A percentile compares a stretch with the other conserved stretches of the same genome.
These are phyloP conservation scores for Molorchus minor DNA, from an alignment of 2,888 invertebrate genomes.

Conservation along the genomic window DNA sequence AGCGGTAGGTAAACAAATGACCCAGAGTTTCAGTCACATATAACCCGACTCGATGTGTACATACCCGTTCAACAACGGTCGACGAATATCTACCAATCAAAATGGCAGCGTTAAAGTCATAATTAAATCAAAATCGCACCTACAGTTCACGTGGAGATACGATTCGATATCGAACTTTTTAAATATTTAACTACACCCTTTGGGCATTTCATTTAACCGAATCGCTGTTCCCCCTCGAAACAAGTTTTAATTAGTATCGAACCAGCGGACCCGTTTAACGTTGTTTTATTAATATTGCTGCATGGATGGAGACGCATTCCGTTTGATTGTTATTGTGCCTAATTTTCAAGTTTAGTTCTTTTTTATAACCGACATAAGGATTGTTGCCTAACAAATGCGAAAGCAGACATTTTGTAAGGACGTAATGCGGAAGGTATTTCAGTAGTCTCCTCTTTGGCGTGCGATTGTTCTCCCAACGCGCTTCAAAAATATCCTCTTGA, in stretches of 20 bases:
- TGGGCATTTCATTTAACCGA: constrained; percentile 23
- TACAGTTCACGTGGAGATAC: constrained; percentile 40
- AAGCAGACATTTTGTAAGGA: too few species aligned
- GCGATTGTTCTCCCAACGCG: too few species aligned
- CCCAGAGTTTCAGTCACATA: too few species aligned
- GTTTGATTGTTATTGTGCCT: too few species aligned
- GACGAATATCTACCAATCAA: background rate
- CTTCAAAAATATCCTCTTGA: too few species aligned
- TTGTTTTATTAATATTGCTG: background rate
- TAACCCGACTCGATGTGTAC: too few species aligned
- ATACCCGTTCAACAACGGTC: background rate
- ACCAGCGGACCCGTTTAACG: background rate
- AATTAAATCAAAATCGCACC: constrained; percentile 40
- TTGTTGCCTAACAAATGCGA: too few species aligned
- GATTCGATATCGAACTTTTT: constrained; percentile 45
- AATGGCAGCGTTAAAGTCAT: constrained; percentile 9
- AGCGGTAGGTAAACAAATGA: too few species aligned
- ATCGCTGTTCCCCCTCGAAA: constrained; percentile 9
- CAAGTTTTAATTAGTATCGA: constrained; percentile 14
- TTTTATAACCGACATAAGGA: too few species aligned
- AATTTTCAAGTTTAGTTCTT: too few species aligned
- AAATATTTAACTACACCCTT: constrained; percentile 40
- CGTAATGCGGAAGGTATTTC: too few species aligned
- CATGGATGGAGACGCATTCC: background rate
- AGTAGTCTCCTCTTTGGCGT: too few species aligned